phyloP scores from a whole-genome alignment of 2,113 vertebrate genomes.

The Tetrao urogallus region DNA sequence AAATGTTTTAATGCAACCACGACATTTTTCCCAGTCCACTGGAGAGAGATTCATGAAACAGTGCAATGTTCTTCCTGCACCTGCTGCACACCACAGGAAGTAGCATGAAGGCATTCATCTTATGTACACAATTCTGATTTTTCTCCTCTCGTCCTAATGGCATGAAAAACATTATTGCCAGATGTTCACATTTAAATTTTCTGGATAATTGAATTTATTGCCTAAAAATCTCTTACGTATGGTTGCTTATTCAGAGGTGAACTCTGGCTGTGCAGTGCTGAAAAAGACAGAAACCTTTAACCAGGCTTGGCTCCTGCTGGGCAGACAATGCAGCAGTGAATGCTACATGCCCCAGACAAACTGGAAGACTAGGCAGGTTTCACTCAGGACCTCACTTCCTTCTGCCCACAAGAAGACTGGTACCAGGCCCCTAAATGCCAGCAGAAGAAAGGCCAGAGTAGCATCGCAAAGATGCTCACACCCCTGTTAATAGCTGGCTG shows the following conservation, averaged over 20 bases:
- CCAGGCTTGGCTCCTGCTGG: not conserved
- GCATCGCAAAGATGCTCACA: not conserved
- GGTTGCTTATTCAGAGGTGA: not conserved
- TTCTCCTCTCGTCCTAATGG: not conserved
- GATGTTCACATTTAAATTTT: not conserved
- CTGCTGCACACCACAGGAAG: not conserved
- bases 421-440: not conserved
- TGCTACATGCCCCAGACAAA: not conserved
- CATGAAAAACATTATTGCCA: not conserved
- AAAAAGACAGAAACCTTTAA: not conserved
- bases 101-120: not conserved
- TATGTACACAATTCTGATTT: not conserved
- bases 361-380: not conserved
- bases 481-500: not conserved
- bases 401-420: not conserved
- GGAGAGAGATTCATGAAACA: not conserved
- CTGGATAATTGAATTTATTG: not conserved
- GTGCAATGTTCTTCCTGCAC: not conserved
- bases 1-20: not conserved
- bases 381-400: not conserved
- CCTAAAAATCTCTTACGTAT: not conserved
- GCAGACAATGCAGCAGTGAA: fast-evolving
- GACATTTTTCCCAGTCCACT: not conserved
- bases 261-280: not conserved
- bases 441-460: not conserved